Evolutionary conservation across 1,140 invertebrate species (phyloP), one percentile per base, ranked within the genome.

Genomic region (Drosophila pseudoobscura): DNA sequence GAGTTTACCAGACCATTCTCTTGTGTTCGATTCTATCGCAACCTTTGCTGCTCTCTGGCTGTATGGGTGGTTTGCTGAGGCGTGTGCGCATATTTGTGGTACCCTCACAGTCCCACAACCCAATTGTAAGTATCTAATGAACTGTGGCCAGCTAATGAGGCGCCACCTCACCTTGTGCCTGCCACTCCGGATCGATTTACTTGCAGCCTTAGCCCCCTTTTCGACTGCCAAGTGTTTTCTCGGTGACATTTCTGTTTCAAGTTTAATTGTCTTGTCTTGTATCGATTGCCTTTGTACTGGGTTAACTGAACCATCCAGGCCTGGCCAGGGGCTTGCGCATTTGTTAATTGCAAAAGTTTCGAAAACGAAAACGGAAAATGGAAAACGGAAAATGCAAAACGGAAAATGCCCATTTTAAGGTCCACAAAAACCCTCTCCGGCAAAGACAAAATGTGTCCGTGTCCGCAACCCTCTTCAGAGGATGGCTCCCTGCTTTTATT

Each of bases 181-280:
- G 20, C 47, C 57, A 9, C 29, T 69, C 70, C 78, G 80, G 65
- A 87, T 87, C 83, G 83, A 87, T 87, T 85, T 75, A 61, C 70
- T 47, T 47, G 57, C 49, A 49, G 29, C 82, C 82, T 88, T 88
- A 87, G 82, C 82, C 78, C 75, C 62, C 78, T 78, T 88, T 88
- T 61, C 39, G 22, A 58, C 52, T 45, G 58, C 45, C 75, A 68
- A 58, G 59, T 65, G 65, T 43, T 63, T 55, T 41, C 64, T 70
- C 63, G 44, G 41, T 64, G 73, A 76, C 75, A 57, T 80, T 82
- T 80, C 35, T 76, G 58, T 87, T 82, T 87, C 83, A 88, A 87
- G 82, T 87, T 88, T 85, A 85, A 82, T 87, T 88, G 82, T 58
- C 77, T 80, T 80, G 70, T 52, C 55, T 62, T 68, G 46, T 75